Evolutionary conservation across 2,888 invertebrate species (phyloP).

Genomic region (Nephrocerus scutellatus): DNA sequence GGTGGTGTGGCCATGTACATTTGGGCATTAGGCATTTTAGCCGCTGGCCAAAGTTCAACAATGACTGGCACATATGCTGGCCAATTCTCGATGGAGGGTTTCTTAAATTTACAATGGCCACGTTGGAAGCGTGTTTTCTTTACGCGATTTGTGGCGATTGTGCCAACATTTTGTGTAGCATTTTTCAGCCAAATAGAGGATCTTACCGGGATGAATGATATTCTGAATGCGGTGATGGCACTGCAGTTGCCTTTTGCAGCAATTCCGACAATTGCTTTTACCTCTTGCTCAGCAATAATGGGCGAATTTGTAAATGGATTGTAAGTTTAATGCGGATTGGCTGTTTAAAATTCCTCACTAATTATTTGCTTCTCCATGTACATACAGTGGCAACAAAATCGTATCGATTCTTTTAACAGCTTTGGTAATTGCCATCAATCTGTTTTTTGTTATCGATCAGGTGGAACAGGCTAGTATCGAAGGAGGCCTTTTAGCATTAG

Average conservation of each 20-base stretch:
- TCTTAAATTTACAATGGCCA: slow-evolving; percentile 75
- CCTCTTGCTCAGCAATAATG: slow-evolving; percentile 72
- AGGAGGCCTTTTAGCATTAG: slow-evolving; percentile 48
- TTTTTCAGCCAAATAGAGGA: slow-evolving; percentile 61
- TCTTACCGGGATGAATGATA: slow-evolving; percentile 74
- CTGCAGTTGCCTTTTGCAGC: slow-evolving; percentile 82
- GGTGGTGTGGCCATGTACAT: slow-evolving; percentile 73
- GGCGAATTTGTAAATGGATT: slow-evolving; percentile 74
- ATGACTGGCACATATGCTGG: slow-evolving; percentile 85
- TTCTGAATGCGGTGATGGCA: slow-evolving; percentile 79
- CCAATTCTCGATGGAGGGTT: slow-evolving; percentile 85
- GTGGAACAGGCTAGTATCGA: slow-evolving; percentile 48
- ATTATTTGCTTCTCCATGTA: slow-evolving; percentile 6
- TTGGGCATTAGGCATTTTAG: slow-evolving; percentile 68
- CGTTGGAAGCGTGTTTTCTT: slow-evolving; percentile 81
- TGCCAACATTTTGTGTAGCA: slow-evolving; percentile 62
- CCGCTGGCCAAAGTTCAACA: slow-evolving; percentile 77
- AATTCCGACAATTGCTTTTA: slow-evolving; percentile 79
- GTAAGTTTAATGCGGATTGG: slow-evolving; percentile 49
- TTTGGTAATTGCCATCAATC: slow-evolving; percentile 69
- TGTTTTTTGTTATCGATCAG: slow-evolving; percentile 65
- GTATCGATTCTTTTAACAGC: slow-evolving; percentile 60
- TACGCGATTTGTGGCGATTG: slow-evolving; percentile 76
- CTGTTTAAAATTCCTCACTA: background rate
- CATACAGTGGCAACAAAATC: slow-evolving; percentile 61